These are phyloP conservation scores for Isoperla grammatica DNA, from an alignment of 2,888 invertebrate species.

Conservation along the genomic window DNA sequence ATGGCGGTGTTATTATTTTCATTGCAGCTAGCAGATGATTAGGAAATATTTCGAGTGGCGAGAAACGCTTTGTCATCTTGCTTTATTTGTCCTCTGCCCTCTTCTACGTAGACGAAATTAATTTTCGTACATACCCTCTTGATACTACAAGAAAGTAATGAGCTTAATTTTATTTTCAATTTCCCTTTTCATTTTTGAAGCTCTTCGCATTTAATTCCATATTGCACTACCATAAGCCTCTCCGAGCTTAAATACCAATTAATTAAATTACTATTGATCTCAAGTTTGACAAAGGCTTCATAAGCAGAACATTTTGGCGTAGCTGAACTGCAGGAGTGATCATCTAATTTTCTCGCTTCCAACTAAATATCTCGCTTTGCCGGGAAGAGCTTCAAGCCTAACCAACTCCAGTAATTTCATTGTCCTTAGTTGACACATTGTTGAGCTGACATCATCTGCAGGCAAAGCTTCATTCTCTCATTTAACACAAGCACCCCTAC, in stretches of 20 bases:
- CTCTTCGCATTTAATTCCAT: background rate
- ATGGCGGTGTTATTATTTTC: too few relatives aligned
- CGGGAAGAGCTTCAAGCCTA: background rate
- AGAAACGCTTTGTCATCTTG: too few relatives aligned
- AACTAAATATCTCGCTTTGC: background rate
- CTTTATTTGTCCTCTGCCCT: too few relatives aligned
- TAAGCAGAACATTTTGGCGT: background rate
- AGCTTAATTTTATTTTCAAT: background rate
- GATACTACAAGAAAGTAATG: background rate
- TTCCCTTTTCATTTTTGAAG: background rate
- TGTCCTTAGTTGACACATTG: conserved; percentile 15
- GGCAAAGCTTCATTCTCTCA: background rate
- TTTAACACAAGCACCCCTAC: too few relatives aligned
- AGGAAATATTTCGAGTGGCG: too few relatives aligned
- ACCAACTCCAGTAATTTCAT: background rate
- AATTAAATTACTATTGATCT: background rate
- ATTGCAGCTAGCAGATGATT: too few relatives aligned
- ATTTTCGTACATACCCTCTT: background rate
- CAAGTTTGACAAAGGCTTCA: background rate
- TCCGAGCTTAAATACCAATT: background rate
- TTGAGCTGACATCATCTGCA: conserved; percentile 7
- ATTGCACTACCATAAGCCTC: background rate
- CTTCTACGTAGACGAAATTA: background rate
- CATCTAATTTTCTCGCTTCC: conserved; percentile 5
- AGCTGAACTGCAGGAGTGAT: background rate